phyloP scores from a whole-genome alignment of 2,797 vertebrate species.

The Urocyon cinereoargenteus region DNA sequence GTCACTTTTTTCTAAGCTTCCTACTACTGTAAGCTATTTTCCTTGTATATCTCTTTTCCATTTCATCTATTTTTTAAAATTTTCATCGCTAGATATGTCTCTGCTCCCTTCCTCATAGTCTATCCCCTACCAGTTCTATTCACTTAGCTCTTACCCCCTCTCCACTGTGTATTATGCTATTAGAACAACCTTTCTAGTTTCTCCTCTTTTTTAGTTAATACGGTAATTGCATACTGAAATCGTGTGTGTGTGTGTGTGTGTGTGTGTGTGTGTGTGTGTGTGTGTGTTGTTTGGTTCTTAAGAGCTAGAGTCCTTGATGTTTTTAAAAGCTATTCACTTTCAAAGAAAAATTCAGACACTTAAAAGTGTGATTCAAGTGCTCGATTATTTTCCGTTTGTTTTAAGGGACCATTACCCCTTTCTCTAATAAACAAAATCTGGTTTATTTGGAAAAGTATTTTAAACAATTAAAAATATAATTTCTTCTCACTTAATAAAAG shows the following conservation, averaged over 20 bases:
- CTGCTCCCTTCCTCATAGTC: neutral
- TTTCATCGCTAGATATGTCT: neutral
- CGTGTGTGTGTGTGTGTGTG: neutral
- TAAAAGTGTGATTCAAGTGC: neutral
- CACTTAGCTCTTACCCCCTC: neutral
- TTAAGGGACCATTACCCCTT: neutral
- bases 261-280: neutral
- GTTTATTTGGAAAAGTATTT: neutral
- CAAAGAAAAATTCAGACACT: constrained; percentile 43
- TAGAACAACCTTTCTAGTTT: neutral
- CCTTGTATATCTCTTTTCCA: neutral
- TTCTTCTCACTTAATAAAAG: neutral
- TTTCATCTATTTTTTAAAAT: neutral
- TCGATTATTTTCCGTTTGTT: constrained; percentile 38
- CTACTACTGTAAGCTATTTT: neutral
- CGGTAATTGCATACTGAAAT: neutral
- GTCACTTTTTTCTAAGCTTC: neutral
- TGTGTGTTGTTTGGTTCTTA: neutral
- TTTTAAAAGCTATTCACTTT: neutral
- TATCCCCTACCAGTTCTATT: neutral
- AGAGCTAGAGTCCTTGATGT: neutral
- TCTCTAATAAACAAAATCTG: constrained; percentile 21
- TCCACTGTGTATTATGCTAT: neutral
- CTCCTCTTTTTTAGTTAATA: neutral
- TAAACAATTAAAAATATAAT: neutral